Evolutionary conservation across 2,888 invertebrate species (phyloP).

Genomic region (Eretmocerus hayati): DNA sequence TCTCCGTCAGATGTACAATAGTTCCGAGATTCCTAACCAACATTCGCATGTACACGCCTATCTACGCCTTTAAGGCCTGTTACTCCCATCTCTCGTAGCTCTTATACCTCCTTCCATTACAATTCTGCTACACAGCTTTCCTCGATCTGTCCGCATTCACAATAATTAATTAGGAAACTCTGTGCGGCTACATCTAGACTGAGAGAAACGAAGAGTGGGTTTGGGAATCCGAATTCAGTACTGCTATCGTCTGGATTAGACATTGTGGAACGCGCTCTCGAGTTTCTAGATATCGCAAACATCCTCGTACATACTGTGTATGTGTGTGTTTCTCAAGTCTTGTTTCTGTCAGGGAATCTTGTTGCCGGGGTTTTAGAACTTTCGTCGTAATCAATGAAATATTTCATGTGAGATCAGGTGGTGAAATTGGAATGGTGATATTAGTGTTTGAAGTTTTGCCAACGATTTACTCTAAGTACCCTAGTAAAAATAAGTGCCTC

Average conservation of each 20-base stretch:
- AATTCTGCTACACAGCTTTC: neutral
- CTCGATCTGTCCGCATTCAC: conserved; percentile 6
- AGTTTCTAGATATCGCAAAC: conserved; percentile 1
- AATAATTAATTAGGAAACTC: conserved; percentile 23
- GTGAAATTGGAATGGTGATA: no score
- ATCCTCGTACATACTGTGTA: neutral
- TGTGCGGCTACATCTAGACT: neutral
- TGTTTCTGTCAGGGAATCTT: neutral
- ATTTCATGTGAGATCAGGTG: no score
- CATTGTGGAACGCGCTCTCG: conserved; percentile 1
- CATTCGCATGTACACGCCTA: no score
- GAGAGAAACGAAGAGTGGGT: neutral
- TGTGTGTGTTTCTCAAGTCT: neutral
- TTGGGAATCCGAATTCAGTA: neutral
- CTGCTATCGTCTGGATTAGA: conserved; percentile 4
- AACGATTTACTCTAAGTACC: no score
- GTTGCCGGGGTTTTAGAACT: neutral
- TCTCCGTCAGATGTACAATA: no score
- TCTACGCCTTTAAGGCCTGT: no score
- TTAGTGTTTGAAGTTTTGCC: no score
- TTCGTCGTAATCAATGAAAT: neutral
- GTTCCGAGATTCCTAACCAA: no score
- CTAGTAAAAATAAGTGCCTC: no score
- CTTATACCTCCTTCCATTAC: neutral
- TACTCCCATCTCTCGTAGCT: no score